These are phyloP conservation scores for Mesorhabditis belari DNA, from an alignment of 2,888 invertebrate genomes.

Conservation along the genomic window DNA sequence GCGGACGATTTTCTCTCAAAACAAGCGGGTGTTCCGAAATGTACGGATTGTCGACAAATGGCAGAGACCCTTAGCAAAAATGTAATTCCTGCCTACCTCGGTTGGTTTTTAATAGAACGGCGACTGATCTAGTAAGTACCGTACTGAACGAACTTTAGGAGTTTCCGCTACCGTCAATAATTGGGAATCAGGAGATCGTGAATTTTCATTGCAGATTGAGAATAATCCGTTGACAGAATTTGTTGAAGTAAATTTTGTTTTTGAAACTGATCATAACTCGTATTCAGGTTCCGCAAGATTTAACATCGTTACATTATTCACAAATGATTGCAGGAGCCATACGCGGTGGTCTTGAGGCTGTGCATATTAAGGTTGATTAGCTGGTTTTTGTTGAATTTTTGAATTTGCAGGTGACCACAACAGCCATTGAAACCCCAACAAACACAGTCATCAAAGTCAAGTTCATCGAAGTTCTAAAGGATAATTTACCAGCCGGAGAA, in stretches of 20 bases:
- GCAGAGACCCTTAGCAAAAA: slow-evolving; percentile 68
- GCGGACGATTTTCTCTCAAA: slow-evolving; percentile 95
- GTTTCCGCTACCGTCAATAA: slow-evolving; percentile 85
- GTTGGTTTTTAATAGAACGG: slow-evolving; percentile 8
- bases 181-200: slow-evolving; percentile 72
- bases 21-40: slow-evolving; percentile 74
- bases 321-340: slow-evolving; percentile 73
- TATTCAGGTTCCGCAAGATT: slow-evolving; percentile 45
- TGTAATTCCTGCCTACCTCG: slow-evolving; percentile 71
- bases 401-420: slow-evolving; percentile 56
- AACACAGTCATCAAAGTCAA: slow-evolving; percentile 84
- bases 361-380: slow-evolving; percentile 56
- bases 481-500: slow-evolving; percentile 95
- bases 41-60: slow-evolving; percentile 82
- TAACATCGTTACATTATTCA: slow-evolving; percentile 58
- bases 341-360: slow-evolving; percentile 95
- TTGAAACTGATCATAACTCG: slow-evolving; percentile 57
- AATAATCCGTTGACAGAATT: slow-evolving; percentile 88
- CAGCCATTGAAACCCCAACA: slow-evolving; percentile 29
- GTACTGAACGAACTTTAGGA: slow-evolving; percentile 57
- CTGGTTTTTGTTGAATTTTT: neutral
- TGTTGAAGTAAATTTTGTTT: slow-evolving; percentile 71
- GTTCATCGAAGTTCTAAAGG: slow-evolving; percentile 87
- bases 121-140: neutral
- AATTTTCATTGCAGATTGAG: slow-evolving; percentile 90